phyloP scores from a whole-genome alignment of 2,797 vertebrate species.

The Borostomias antarcticus region DNA sequence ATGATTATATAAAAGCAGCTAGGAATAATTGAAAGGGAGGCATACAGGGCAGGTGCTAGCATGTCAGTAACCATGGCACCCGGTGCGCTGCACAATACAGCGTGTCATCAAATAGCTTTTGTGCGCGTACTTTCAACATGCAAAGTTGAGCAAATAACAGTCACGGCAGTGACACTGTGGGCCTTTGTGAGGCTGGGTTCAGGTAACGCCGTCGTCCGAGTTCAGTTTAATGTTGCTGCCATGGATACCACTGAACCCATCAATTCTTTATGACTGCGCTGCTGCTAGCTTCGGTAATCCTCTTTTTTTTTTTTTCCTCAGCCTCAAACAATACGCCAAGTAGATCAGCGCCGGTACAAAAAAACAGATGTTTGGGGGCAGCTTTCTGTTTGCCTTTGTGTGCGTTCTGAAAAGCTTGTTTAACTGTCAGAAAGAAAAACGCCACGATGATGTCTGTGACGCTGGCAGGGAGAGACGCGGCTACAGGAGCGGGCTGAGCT shows the following conservation, averaged over 20 bases:
- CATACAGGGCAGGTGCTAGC: constrained; percentile 88
- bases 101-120: constrained; percentile 82
- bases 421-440: constrained; percentile 67
- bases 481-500: constrained; percentile 79
- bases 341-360: constrained; percentile 65
- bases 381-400: constrained; percentile 73
- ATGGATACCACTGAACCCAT: constrained; percentile 80
- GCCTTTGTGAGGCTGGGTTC: constrained; percentile 77
- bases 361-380: constrained; percentile 72
- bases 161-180: constrained; percentile 72
- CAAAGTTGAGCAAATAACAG: constrained; percentile 86
- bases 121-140: constrained; percentile 82
- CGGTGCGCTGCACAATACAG: constrained; percentile 74
- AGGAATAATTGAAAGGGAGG: constrained; percentile 78
- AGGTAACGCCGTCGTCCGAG: constrained; percentile 74
- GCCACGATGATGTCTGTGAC: constrained; percentile 67
- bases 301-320: constrained; percentile 50
- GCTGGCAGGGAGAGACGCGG: constrained; percentile 71
- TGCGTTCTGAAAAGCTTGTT: constrained; percentile 67
- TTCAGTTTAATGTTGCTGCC: constrained; percentile 81
- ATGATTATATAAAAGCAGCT: constrained; percentile 81
- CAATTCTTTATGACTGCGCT: constrained; percentile 78
- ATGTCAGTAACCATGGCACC: constrained; percentile 86
- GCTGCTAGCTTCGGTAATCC: constrained; percentile 74
- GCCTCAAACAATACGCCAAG: constrained; percentile 63